A percentile compares a stretch with the other conserved stretches of the same genome.
phyloP scores from a whole-genome alignment of 2,113 vertebrate genomes.

The Silurus glanis region DNA sequence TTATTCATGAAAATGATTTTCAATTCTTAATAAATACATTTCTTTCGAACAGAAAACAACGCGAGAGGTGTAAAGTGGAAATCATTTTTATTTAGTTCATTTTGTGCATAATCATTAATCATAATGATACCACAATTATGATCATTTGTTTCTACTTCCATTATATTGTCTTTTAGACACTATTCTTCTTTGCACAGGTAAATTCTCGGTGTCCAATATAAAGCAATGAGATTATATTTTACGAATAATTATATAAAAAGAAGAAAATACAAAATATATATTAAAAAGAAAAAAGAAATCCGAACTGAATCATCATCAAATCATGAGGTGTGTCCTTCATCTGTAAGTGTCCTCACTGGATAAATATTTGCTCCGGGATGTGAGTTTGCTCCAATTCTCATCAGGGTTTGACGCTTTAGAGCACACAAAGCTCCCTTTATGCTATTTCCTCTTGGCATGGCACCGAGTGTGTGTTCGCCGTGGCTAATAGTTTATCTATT shows the following conservation, averaged over 20 bases:
- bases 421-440: constrained; percentile 42
- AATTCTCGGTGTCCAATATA: not conserved
- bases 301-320: not conserved
- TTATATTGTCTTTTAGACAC: not conserved
- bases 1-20: too few species aligned
- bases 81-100: too few species aligned
- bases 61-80: too few species aligned
- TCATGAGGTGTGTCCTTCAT: constrained; percentile 16
- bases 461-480: not conserved
- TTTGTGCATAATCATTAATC: too few species aligned
- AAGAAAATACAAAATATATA: too few species aligned
- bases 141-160: not conserved
- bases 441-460: constrained; percentile 20
- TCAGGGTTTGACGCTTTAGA: constrained; percentile 7
- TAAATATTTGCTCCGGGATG: constrained; percentile 45
- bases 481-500: constrained; percentile 56
- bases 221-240: not conserved
- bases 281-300: not conserved
- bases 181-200: not conserved
- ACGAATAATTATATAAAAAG: not conserved
- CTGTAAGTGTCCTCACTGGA: constrained; percentile 22
- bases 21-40: too few species aligned
- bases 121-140: too few species aligned
- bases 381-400: constrained; percentile 6
- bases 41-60: too few species aligned